Conservation (phyloP, 2,113 vertebrate species). For the Poecile atricapillus region DNA sequence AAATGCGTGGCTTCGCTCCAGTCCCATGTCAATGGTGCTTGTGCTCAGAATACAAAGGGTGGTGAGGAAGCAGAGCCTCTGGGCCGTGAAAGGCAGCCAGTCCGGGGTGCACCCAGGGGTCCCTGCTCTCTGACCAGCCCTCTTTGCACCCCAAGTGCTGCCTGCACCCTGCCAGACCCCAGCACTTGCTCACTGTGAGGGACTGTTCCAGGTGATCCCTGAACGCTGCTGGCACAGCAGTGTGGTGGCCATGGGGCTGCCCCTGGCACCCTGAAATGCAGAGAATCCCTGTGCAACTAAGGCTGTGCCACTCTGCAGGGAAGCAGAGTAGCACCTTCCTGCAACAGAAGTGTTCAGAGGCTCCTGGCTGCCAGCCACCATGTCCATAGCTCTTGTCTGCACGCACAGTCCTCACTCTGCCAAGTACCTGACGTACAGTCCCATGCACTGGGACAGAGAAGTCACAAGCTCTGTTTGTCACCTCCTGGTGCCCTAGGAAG, state of each 20-base stretch:
- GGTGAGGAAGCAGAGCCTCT: slow-evolving; percentile 50
- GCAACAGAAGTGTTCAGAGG: neutral
- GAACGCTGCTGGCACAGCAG: neutral
- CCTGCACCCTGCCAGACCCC: neutral
- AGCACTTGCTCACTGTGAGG: fast-evolving
- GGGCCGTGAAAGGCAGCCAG: slow-evolving; percentile 51
- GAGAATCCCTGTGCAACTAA: neutral
- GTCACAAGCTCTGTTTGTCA: slow-evolving; percentile 44
- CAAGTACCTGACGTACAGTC: slow-evolving; percentile 52
- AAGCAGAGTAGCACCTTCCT: neutral
- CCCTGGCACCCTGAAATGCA: fast-evolving
- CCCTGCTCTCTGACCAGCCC: neutral
- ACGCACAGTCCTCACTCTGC: neutral
- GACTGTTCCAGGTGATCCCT: neutral
- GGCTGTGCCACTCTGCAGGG: neutral
- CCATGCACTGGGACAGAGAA: slow-evolving; percentile 13
- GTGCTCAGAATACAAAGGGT: slow-evolving; percentile 73
- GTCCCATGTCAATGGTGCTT: slow-evolving; percentile 66
- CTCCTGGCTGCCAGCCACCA: neutral
- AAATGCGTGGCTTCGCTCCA: slow-evolving; percentile 62
- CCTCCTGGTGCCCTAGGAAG: slow-evolving; percentile 18
- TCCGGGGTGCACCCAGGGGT: neutral
- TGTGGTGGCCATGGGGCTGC: neutral
- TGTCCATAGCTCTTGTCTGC: slow-evolving; percentile 17
- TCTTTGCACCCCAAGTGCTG: neutral